Evolutionary conservation across 2,888 invertebrate species (phyloP).

Genomic region (Eretmocerus hayati): DNA sequence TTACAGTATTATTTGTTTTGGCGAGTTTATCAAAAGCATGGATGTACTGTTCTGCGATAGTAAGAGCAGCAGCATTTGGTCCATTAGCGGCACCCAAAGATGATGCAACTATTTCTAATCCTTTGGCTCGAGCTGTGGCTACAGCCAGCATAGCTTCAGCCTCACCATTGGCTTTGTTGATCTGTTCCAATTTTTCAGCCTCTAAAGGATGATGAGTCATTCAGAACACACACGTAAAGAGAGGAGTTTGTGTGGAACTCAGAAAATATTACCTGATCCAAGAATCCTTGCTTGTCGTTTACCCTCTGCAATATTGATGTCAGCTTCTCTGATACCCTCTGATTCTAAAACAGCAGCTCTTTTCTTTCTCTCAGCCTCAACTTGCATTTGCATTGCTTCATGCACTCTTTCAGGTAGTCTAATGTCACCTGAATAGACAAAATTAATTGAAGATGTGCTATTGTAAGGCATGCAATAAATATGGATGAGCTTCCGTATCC

Average conservation of each 20-base stretch:
- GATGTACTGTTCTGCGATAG: constrained; percentile 94
- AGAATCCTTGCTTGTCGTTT: constrained; percentile 85
- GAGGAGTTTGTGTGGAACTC: too few relatives aligned
- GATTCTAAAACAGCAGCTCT: constrained; percentile 95
- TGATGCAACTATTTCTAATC: constrained; percentile 69
- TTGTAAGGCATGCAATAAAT: background rate
- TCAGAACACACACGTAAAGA: too few relatives aligned
- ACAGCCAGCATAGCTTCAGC: constrained; percentile 84
- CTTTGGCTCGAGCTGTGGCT: constrained; percentile 85
- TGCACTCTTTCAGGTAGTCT: constrained; percentile 84
- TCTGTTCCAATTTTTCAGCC: constrained; percentile 88
- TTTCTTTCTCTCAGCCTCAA: constrained; percentile 95
- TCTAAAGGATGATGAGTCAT: constrained; percentile 50
- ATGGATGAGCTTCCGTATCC: too few relatives aligned
- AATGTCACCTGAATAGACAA: constrained; percentile 91
- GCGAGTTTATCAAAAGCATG: constrained; percentile 89
- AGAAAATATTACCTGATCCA: constrained; percentile 61
- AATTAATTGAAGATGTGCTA: background rate
- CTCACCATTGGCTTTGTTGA: constrained; percentile 89
- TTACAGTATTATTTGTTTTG: constrained; percentile 86
- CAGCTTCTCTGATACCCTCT: constrained; percentile 84
- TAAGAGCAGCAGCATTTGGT: constrained; percentile 82
- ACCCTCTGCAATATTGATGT: constrained; percentile 97
- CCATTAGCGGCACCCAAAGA: constrained; percentile 64
- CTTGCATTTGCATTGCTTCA: constrained; percentile 99